Percentiles rank a stretch among this genome's conserved stretches.
These are phyloP conservation scores for Philotrypesis tridentata DNA, from an alignment of 1,140 invertebrate species.

Conservation along the genomic window DNA sequence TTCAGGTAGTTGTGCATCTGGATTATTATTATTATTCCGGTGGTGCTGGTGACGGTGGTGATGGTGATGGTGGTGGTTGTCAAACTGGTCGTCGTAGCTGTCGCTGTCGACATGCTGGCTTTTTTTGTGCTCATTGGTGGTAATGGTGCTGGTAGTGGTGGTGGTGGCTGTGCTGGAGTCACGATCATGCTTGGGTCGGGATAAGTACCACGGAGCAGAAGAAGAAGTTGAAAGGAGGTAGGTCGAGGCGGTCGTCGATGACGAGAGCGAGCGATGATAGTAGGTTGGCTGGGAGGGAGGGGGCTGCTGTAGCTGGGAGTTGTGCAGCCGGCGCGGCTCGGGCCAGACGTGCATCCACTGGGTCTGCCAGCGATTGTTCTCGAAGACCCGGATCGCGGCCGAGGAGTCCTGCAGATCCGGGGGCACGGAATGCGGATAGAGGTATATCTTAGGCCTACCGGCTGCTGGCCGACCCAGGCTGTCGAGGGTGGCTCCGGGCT, in stretches of 20 bases:
- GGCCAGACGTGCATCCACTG: conserved; percentile 46
- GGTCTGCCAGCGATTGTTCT: conserved; percentile 43
- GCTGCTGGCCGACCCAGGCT: conserved; percentile 59
- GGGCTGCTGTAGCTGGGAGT: conserved; percentile 31
- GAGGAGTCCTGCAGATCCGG: conserved; percentile 55
- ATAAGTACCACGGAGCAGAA: conserved; percentile 57
- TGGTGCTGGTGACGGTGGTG: conserved; percentile 65
- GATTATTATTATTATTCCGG: conserved; percentile 53
- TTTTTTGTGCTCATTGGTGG: conserved; percentile 60
- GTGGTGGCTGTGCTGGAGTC: conserved; percentile 59
- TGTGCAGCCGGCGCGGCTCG: conserved; percentile 51
- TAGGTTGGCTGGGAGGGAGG: conserved; percentile 53
- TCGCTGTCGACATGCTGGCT: conserved; percentile 66
- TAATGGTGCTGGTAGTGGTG: conserved; percentile 59
- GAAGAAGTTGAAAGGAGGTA: conserved; percentile 52
- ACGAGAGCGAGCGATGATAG: background rate
- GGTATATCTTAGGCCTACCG: conserved; percentile 57
- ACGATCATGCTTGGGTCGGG: conserved; percentile 1
- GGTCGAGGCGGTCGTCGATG: background rate
- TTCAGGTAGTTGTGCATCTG: conserved; percentile 53
- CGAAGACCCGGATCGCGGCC: conserved; percentile 43
- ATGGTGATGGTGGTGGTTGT: conserved; percentile 80
- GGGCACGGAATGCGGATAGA: conserved; percentile 52
- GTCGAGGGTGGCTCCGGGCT: conserved; percentile 60
- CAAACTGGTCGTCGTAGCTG: conserved; percentile 71